These are phyloP conservation scores for Talpa occidentalis DNA, from an alignment of 2,113 vertebrate genomes.

Conservation along the genomic window DNA sequence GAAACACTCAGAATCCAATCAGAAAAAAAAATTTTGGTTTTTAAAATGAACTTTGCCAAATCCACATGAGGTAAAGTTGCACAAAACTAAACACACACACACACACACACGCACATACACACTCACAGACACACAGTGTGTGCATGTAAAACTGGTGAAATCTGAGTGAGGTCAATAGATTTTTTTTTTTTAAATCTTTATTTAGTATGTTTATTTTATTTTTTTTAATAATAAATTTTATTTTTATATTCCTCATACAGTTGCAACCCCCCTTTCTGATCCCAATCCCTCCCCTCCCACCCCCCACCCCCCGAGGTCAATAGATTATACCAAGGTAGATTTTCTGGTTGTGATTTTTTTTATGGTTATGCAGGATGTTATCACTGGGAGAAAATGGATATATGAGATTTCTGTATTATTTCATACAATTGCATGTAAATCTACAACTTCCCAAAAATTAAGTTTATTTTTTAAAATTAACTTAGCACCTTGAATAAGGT, in stretches of 20 bases:
- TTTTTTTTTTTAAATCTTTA: no score
- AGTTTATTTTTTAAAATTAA: not conserved
- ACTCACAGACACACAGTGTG: no score
- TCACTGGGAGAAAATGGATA: not conserved
- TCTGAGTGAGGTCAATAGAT: not conserved
- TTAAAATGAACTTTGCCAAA: slow-evolving; percentile 20
- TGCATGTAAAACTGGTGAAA: not conserved
- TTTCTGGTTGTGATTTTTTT: not conserved
- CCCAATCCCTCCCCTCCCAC: no score
- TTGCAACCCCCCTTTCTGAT: no score
- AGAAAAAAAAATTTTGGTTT: not conserved
- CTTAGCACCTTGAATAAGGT: slow-evolving; percentile 14
- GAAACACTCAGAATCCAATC: not conserved
- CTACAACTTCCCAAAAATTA: not conserved
- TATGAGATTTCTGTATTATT: not conserved
- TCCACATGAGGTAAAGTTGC: not conserved
- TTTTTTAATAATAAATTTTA: no score
- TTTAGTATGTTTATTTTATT: no score
- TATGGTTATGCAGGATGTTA: not conserved
- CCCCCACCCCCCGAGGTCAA: no score
- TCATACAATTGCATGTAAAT: not conserved
- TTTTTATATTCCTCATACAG: no score
- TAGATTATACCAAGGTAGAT: not conserved
- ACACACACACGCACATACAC: no score
- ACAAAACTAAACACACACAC: not conserved